These are phyloP conservation scores for Pogonus chalceus DNA, from an alignment of 1,140 invertebrate genomes.

Conservation along the genomic window DNA sequence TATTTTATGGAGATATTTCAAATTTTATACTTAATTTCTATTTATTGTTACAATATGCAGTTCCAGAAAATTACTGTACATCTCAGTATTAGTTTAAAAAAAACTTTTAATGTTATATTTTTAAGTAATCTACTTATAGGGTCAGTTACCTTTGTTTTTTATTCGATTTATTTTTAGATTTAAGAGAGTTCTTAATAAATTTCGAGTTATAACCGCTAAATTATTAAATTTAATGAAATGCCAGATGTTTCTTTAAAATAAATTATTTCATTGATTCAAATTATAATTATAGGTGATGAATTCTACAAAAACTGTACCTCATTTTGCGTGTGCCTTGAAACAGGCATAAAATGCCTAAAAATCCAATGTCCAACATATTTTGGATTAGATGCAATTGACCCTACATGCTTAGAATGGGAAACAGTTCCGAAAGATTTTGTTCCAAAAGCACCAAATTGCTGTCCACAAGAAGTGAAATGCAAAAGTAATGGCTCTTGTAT, in stretches of 20 bases:
- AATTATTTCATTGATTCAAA: conserved; percentile 7
- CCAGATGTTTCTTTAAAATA: background rate
- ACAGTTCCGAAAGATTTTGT: conserved; percentile 58
- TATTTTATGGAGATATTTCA: no score
- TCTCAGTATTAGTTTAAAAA: no score
- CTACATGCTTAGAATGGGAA: conserved; percentile 76
- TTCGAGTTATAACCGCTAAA: no score
- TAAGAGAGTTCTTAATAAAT: no score
- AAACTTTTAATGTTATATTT: no score
- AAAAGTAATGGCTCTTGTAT: conserved; percentile 66
- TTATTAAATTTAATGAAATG: no score
- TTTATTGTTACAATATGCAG: no score
- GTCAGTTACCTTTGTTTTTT: no score
- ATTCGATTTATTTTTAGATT: no score
- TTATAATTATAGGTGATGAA: conserved; percentile 23
- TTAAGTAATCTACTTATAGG: no score
- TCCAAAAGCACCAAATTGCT: conserved; percentile 68
- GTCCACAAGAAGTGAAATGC: conserved; percentile 65
- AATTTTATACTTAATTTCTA: no score
- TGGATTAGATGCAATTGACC: conserved; percentile 70
- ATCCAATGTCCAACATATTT: conserved; percentile 74
- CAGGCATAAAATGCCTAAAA: conserved; percentile 60
- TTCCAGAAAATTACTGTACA: no score
- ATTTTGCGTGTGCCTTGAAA: conserved; percentile 57
- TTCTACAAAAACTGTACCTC: conserved; percentile 68